A percentile compares a stretch with the other conserved stretches of the same genome.
Evolutionary conservation across 2,888 invertebrate genomes (phyloP).

Genomic region (Caenorhabditis angaria): DNA sequence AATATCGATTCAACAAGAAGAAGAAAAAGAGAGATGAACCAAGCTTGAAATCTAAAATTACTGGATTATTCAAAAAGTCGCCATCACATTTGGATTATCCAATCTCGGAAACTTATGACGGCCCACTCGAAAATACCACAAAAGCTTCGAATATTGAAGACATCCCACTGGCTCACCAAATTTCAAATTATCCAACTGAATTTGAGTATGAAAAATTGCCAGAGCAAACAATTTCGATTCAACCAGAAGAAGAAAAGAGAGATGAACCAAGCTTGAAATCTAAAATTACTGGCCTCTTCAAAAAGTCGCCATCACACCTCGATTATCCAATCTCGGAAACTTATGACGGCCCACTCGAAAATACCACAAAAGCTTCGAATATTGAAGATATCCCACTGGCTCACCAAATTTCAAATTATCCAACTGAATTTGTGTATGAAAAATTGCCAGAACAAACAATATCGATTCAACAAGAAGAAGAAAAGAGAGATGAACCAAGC

Average conservation of each 20-base stretch:
- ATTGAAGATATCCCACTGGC: not conserved
- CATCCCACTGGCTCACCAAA: not conserved
- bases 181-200: not conserved
- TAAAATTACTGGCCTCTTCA: not conserved
- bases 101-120: not conserved
- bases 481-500: not conserved
- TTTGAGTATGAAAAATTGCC: not conserved
- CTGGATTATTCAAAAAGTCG: conserved; percentile 5
- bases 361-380: conserved; percentile 3
- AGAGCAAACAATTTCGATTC: not conserved
- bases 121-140: not conserved
- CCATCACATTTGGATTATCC: conserved; percentile 1
- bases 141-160: conserved; percentile 2
- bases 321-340: conserved; percentile 19
- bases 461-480: not conserved
- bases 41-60: not conserved
- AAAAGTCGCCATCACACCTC: conserved; percentile 25
- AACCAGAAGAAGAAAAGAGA: not conserved
- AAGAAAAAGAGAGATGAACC: not conserved
- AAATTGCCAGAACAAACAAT: not conserved
- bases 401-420: not conserved
- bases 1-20: not conserved
- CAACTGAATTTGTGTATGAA: not conserved
- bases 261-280: not conserved
- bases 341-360: conserved; percentile 12